Evolutionary conservation across 2,113 vertebrate species (phyloP).

Genomic region (Nycticorax nycticorax): DNA sequence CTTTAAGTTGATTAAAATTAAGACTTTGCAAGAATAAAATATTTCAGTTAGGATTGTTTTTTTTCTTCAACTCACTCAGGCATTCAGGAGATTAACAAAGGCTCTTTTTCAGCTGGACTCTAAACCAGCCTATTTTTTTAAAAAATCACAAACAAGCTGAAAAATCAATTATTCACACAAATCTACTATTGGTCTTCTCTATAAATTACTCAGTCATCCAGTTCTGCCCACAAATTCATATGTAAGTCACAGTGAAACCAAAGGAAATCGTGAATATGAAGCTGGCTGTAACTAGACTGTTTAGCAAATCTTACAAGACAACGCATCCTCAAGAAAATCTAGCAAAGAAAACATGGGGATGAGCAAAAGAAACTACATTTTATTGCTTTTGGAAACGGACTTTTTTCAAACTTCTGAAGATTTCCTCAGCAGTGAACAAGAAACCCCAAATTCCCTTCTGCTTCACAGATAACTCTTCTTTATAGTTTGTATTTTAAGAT

Average conservation of each 20-base stretch:
- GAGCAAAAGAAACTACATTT: background rate
- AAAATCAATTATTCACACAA: conserved; percentile 72
- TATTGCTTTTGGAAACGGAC: background rate
- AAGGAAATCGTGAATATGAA: conserved; percentile 4
- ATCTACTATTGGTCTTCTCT: conserved; percentile 55
- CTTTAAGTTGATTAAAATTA: conserved; percentile 50
- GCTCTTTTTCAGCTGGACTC: conserved; percentile 39
- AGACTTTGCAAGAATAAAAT: conserved; percentile 44
- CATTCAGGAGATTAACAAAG: conserved; percentile 58
- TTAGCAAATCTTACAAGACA: conserved; percentile 15
- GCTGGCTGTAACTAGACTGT: background rate
- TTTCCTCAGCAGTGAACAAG: background rate
- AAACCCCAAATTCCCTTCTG: background rate
- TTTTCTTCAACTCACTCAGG: background rate
- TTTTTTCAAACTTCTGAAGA: background rate
- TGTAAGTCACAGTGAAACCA: conserved; percentile 38
- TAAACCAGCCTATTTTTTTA: conserved; percentile 27
- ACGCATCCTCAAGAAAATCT: background rate
- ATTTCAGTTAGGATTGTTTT: conserved; percentile 25
- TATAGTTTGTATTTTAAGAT: background rate
- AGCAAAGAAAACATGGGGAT: background rate
- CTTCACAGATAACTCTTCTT: conserved; percentile 7
- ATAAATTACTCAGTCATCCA: conserved; percentile 36
- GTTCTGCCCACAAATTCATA: conserved; percentile 26
- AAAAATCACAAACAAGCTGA: conserved; percentile 61